phyloP scores from a whole-genome alignment of 2,888 invertebrate species.

The Tetranychus piercei region DNA sequence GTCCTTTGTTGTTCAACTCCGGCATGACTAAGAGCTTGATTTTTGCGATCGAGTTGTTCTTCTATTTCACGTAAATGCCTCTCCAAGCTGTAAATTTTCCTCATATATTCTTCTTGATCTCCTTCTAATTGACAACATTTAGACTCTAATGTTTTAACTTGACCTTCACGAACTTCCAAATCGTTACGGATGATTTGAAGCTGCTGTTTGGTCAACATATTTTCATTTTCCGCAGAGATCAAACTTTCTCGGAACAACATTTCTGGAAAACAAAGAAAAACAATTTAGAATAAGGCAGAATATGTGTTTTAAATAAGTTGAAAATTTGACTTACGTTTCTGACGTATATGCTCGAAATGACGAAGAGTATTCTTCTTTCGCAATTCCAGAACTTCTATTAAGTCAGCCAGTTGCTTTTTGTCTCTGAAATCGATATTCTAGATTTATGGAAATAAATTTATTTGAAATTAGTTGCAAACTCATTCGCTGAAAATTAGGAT shows the following conservation, averaged over 20 bases:
- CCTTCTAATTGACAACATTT: conserved; percentile 33
- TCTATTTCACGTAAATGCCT: conserved; percentile 30
- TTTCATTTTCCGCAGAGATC: conserved; percentile 49
- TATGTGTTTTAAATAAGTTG: not conserved
- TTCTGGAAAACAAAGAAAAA: conserved; percentile 27
- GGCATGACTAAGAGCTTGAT: conserved; percentile 37
- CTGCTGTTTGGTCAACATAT: conserved; percentile 45
- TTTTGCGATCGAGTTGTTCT: conserved; percentile 34
- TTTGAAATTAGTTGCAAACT: not conserved
- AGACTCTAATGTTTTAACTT: conserved; percentile 35
- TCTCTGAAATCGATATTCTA: conserved; percentile 19
- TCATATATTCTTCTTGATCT: conserved; percentile 29
- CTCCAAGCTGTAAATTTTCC: conserved; percentile 31
- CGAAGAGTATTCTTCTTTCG: conserved; percentile 22
- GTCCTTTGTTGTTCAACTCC: conserved; percentile 39
- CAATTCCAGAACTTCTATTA: conserved; percentile 8
- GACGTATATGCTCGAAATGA: conserved; percentile 9
- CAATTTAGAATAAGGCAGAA: not conserved
- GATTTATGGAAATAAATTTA: not conserved
- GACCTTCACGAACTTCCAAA: conserved; percentile 44
- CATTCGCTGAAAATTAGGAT: not conserved
- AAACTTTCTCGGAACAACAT: conserved; percentile 30
- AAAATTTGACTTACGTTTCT: conserved; percentile 5
- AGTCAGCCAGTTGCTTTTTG: conserved; percentile 15
- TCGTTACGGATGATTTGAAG: conserved; percentile 46